Evolutionary conservation across 2,797 vertebrate species (phyloP), one percentile per base, ranked within the genome.

Genomic region (Ataeniobius toweri): DNA sequence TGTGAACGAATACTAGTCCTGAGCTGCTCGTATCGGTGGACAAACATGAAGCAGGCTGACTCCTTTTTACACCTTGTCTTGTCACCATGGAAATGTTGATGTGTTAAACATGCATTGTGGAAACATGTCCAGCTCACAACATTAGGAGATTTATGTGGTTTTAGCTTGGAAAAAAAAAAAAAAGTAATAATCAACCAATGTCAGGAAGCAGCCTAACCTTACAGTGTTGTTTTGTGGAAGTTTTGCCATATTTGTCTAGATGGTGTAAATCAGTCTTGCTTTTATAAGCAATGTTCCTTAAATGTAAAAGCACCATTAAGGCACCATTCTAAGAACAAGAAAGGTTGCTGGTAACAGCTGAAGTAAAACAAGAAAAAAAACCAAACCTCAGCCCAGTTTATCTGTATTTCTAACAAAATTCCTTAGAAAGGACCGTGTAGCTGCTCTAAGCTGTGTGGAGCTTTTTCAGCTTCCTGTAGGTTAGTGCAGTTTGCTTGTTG

Each of bases 191-290:
- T 41, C 3, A 44, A 6, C 44, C 44, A 68, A 44, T 44, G 24
- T 68, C 5, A 41, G 39, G 18, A 68, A n/a, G 12, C 22, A n/a
- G 44, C 22, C 3, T 24, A 67, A 44, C 39, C 5, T 2, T 44
- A 3, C 39, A 46, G 24, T 86, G 65, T 76, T 76, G 44, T 85
- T 73, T 77, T 51, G 5, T 79, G 51, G 22, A 77, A 22, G 48
- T 84, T 73, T 81, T 70, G 55, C 72, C 50, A 5, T n/a, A 56
- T 44, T 80, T 80, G 84, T 81, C 77, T 61, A 41, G 67, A 77
- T 73, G 61, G 51, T 79, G 53, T 67, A 56, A 67, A 61, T 65
- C n/a, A 44, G 78, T 83, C 70, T 74, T 5, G 9, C 3, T 65
- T 70, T 75, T 9, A 1, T 58, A 71, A 79, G 39, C 75, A 48